Base-by-base conservation (phyloP, 2,797 vertebrate genomes). In the Tokudaia tokunoshimensis region DNA sequence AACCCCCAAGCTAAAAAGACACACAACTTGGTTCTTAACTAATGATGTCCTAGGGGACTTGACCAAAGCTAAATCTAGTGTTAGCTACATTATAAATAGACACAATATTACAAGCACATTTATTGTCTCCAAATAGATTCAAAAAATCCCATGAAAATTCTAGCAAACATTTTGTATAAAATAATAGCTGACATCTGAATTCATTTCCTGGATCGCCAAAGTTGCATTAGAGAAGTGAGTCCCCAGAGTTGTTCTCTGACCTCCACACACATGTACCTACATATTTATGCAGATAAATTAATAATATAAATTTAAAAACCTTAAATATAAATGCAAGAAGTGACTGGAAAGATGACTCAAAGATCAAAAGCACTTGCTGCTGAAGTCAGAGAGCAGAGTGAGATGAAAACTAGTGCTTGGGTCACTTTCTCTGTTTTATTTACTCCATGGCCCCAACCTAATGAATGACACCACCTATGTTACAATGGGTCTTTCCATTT, bases 11-110 rank as follows among this genome's bases (percentile, higher is more conserved):
- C 22, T 86, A 89, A 92, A 67, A 44, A 81, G 31, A 74, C 44
- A 80, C 34, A 15, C 92, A 91, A 80, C 78, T 91, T 91, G 22
- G 4, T 93, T 97, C 79, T 76, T 26, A 81, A 91, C 41, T 97
- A 97, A 93, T 57, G 52, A 91, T 44, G 41, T 55, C 87, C 83
- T 50, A 3, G 9, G 14, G 31, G 59, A 88, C 67, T 85, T 89
- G 31, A 47, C 26, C 59, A 89, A 86, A 14, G 24, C 19, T 78
- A 87, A 44, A 52, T 78, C 65, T 76, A 55, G 34, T 88, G 65
- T 41, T 24, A 19, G 59, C 5, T 85, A 50, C 67, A 78, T 78
- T 96, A 94, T 29, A 81, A 10, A 57, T 72, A 96, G 41, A 81
- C 17, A 63, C 75, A 72, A 34, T 75, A 79, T 84, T 91, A 84